Evolutionary conservation across 2,888 invertebrate species (phyloP).

Genomic region (Calameuta pallipes): DNA sequence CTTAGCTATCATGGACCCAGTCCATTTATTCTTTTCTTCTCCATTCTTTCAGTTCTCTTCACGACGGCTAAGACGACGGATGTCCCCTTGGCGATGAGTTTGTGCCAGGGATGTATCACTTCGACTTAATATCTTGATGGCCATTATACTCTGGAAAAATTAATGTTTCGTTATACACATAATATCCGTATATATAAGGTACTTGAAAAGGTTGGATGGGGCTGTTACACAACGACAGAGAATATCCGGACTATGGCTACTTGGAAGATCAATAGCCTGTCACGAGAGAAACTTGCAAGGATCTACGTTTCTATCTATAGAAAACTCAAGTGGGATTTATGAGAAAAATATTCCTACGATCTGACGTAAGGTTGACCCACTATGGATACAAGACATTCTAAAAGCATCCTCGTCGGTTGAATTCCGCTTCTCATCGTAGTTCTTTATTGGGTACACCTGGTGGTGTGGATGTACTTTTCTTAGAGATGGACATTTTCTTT

Average conservation of each 20-base stretch:
- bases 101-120: not conserved
- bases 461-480: not conserved
- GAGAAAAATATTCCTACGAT: not conserved
- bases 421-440: not conserved
- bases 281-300: not conserved
- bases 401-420: not conserved
- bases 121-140: not conserved
- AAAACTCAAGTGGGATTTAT: not conserved
- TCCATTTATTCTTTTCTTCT: not conserved
- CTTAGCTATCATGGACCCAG: not conserved
- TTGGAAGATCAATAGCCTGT: not conserved
- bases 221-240: not conserved
- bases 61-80: not conserved
- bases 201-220: not conserved
- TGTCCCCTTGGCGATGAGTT: not conserved
- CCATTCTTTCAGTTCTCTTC: not conserved
- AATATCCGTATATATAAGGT: not conserved
- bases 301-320: not conserved
- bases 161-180: not conserved
- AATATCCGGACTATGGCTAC: not conserved
- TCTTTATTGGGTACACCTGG: not conserved
- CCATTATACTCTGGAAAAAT: not conserved
- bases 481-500: not conserved
- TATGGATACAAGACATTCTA: not conserved
- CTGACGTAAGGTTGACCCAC: not conserved